phyloP scores from a whole-genome alignment of 2,888 invertebrate species.

The Mimachlamys varia region DNA sequence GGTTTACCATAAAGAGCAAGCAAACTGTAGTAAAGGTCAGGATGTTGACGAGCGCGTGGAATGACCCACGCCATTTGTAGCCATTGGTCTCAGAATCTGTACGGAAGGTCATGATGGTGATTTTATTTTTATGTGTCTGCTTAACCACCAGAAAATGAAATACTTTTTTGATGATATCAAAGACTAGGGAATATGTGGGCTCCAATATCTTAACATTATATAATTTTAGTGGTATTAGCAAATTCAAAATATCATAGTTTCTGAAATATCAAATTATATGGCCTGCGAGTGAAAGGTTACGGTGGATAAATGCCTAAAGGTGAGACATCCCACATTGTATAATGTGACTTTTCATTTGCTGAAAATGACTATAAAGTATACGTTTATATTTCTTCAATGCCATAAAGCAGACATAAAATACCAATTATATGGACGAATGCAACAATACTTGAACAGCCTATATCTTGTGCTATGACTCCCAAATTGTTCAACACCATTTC shows the following conservation, averaged over 20 bases:
- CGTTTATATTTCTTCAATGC: too few relatives aligned
- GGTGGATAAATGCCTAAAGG: background rate
- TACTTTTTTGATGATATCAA: background rate
- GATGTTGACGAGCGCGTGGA: background rate
- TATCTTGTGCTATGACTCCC: too few relatives aligned
- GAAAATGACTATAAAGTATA: background rate
- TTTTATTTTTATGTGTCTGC: background rate
- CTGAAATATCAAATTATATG: background rate
- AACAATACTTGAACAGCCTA: too few relatives aligned
- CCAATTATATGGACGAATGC: too few relatives aligned
- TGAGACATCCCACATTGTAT: background rate
- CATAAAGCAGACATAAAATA: too few relatives aligned
- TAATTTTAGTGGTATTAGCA: background rate
- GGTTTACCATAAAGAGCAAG: background rate
- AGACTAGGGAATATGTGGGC: background rate
- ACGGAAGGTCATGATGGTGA: background rate
- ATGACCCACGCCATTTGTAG: constrained; percentile 1
- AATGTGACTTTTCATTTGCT: background rate
- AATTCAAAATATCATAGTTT: background rate
- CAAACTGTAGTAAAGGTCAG: background rate
- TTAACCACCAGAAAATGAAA: background rate
- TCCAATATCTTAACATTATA: too few relatives aligned
- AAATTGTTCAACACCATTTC: too few relatives aligned
- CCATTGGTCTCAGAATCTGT: background rate
- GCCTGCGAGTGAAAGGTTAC: background rate